Evolutionary conservation across 2,888 invertebrate species (phyloP).

Genomic region (Romanomermis culicivorax): DNA sequence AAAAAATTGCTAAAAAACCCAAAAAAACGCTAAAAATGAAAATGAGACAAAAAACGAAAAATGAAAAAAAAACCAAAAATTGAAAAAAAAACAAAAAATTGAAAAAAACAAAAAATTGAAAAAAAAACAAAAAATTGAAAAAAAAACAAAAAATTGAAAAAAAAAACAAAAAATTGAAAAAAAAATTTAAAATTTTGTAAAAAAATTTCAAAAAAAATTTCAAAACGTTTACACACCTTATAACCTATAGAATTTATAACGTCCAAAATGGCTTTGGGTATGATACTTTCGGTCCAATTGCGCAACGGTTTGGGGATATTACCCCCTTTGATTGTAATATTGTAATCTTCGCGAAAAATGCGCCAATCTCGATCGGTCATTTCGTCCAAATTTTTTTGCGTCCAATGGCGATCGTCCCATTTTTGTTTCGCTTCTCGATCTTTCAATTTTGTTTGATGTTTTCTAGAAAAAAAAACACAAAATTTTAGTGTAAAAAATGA

Average conservation of each 20-base stretch:
- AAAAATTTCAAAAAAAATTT: too few species aligned
- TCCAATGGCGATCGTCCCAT: constrained; percentile 98
- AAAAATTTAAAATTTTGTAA: too few species aligned
- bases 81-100: too few species aligned
- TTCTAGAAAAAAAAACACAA: constrained; percentile 22
- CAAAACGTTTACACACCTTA: too few species aligned
- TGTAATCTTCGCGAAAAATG: constrained; percentile 97
- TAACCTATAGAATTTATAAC: constrained; percentile 85
- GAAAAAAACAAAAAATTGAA: too few species aligned
- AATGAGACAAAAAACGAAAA: too few species aligned
- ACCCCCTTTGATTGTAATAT: constrained; percentile 91
- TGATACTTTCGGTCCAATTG: constrained; percentile 76
- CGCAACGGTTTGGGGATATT: constrained; percentile 86
- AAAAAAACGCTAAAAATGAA: too few species aligned
- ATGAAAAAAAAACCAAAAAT: too few species aligned
- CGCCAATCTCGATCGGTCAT: constrained; percentile 99
- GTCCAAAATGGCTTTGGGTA: constrained; percentile 65
- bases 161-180: too few species aligned
- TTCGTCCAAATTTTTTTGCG: constrained; percentile 70
- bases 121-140: too few species aligned
- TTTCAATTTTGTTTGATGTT: constrained; percentile 69
- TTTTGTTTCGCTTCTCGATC: constrained; percentile 90
- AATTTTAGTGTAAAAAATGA: not conserved
- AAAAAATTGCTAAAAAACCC: too few species aligned
- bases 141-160: too few species aligned